Evolutionary conservation across 2,113 vertebrate genomes (phyloP).

Genomic region (Haliaeetus leucogaster): DNA sequence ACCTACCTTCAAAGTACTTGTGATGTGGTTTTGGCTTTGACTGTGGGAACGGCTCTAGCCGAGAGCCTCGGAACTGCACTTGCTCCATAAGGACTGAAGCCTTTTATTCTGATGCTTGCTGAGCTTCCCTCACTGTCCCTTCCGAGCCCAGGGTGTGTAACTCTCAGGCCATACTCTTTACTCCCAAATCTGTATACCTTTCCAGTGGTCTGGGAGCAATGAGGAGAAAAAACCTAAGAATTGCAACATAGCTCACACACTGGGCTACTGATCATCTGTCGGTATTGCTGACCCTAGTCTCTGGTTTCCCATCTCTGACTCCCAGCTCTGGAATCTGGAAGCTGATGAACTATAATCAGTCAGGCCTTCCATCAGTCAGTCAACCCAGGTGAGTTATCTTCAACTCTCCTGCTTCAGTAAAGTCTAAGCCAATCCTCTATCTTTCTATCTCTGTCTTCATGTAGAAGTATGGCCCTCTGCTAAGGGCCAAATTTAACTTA

Average conservation of each 20-base stretch:
- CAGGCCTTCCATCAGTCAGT: not conserved
- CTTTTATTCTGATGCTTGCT: not conserved
- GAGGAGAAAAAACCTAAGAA: not conserved
- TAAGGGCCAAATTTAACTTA: not conserved
- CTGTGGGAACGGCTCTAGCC: not conserved
- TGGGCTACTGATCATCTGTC: not conserved
- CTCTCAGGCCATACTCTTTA: not conserved
- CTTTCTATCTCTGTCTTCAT: not conserved
- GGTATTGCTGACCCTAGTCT: not conserved
- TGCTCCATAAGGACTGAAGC: not conserved
- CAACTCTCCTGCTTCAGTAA: not conserved
- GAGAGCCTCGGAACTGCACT: not conserved
- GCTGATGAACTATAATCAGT: not conserved
- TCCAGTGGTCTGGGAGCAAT: not conserved
- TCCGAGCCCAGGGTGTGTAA: too few species aligned
- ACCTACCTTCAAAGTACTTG: not conserved
- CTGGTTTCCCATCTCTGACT: not conserved
- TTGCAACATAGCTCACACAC: not conserved
- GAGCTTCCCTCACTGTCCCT: not conserved
- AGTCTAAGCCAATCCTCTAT: not conserved
- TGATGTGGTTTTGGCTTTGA: not conserved
- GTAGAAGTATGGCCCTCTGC: not conserved
- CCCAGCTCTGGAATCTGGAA: not conserved
- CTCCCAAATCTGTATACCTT: not conserved
- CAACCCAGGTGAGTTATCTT: not conserved